Conservation (phyloP, 2,888 invertebrate genomes). For the Amphipoea oculea region DNA sequence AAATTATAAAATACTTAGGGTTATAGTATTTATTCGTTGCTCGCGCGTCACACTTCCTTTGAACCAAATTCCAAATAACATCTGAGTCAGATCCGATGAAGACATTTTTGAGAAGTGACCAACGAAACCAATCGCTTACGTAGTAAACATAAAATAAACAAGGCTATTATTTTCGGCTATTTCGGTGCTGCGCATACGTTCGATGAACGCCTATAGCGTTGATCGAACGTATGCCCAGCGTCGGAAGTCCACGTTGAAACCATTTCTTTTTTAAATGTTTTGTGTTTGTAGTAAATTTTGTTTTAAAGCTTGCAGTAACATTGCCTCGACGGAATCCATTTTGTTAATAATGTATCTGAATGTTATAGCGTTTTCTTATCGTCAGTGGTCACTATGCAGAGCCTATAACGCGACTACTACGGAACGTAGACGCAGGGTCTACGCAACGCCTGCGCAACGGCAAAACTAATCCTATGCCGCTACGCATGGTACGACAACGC, state of each 20-base stretch:
- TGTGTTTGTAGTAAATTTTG: neutral
- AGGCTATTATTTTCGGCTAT: slow-evolving; percentile 10
- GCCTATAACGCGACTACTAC: neutral
- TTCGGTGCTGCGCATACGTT: neutral
- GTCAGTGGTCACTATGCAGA: neutral
- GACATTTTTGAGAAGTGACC: slow-evolving; percentile 44
- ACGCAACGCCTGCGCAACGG: neutral
- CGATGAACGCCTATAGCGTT: slow-evolving; percentile 8
- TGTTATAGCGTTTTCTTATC: neutral
- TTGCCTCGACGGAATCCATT: neutral
- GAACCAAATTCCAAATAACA: slow-evolving; percentile 28
- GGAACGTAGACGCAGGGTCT: neutral
- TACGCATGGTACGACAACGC: neutral
- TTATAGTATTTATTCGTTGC: neutral
- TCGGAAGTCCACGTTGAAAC: neutral
- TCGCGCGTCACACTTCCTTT: slow-evolving; percentile 18
- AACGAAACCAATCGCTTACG: slow-evolving; percentile 24
- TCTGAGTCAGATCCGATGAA: slow-evolving; percentile 50
- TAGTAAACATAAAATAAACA: slow-evolving; percentile 22
- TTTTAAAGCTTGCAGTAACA: neutral
- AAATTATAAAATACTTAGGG: slow-evolving; percentile 24
- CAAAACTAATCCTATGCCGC: neutral
- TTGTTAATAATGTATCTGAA: neutral
- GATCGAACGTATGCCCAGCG: neutral
- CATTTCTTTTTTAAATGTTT: neutral